These are phyloP conservation scores for Eretmocerus hayati DNA, from an alignment of 2,888 invertebrate genomes.

Conservation along the genomic window DNA sequence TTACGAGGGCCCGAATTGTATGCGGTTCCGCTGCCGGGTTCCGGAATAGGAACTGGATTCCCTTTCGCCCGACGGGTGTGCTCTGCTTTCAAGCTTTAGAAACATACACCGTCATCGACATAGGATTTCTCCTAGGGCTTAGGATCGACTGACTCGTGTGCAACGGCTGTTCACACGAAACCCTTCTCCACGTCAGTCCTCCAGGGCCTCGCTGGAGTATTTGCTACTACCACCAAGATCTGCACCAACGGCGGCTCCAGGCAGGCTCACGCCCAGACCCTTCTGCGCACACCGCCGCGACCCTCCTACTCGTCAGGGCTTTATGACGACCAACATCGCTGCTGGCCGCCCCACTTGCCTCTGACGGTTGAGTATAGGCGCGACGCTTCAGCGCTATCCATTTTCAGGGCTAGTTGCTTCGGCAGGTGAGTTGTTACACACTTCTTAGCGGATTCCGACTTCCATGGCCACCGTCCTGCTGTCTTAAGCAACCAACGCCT, in stretches of 20 bases:
- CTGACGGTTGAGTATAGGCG: slow-evolving; percentile 42
- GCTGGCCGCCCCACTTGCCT: slow-evolving; percentile 2
- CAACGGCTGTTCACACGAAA: neutral
- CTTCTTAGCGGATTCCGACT: slow-evolving; percentile 56
- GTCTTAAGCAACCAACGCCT: slow-evolving; percentile 53
- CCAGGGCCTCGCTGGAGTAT: slow-evolving; percentile 21
- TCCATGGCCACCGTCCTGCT: slow-evolving; percentile 71
- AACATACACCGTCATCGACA: neutral
- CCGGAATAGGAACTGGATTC: neutral
- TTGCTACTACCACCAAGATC: slow-evolving; percentile 58
- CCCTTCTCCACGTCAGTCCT: neutral
- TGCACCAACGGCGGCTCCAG: slow-evolving; percentile 38
- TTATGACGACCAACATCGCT: slow-evolving; percentile 20
- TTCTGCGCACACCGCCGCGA: slow-evolving; percentile 45
- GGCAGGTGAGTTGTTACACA: slow-evolving; percentile 54
- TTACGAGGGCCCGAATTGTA: neutral
- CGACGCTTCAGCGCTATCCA: slow-evolving; percentile 58
- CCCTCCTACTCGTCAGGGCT: slow-evolving; percentile 30
- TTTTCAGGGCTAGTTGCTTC: slow-evolving; percentile 62
- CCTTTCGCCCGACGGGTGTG: neutral
- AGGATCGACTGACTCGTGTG: slow-evolving; percentile 1
- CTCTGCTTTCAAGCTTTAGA: neutral
- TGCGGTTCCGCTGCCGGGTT: neutral
- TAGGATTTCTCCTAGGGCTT: neutral
- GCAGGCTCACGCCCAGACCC: slow-evolving; percentile 44